These are phyloP conservation scores for Carcina quercana DNA, from an alignment of 2,888 invertebrate genomes.

Conservation along the genomic window DNA sequence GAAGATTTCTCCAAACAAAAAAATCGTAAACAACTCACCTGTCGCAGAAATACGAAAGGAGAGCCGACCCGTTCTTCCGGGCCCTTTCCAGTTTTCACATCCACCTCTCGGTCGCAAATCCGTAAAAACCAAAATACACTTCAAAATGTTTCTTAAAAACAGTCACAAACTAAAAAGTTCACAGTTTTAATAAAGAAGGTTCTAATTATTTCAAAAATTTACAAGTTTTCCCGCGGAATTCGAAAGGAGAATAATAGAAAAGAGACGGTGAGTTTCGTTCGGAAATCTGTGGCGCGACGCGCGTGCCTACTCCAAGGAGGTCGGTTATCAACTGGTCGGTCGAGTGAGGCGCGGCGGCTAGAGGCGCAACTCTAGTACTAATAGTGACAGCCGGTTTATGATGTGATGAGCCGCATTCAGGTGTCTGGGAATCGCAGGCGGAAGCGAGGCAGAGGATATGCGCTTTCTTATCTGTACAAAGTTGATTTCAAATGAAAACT, in stretches of 20 bases:
- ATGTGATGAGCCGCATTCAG: conserved; percentile 8
- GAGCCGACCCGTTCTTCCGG: conserved; percentile 49
- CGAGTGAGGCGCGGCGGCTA: conserved; percentile 44
- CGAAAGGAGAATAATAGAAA: conserved; percentile 1
- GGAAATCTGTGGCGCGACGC: conserved; percentile 17
- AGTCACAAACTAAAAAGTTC: conserved; percentile 21
- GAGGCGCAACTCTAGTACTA: conserved; percentile 14
- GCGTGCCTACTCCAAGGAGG: conserved; percentile 45
- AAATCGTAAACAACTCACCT: conserved; percentile 39
- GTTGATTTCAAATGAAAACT: no score
- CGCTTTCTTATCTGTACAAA: no score
- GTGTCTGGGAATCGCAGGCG: conserved; percentile 7
- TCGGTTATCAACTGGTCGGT: conserved; percentile 55
- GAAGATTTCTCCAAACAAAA: no score
- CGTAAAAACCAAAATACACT: conserved; percentile 15
- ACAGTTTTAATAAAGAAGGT: conserved; percentile 10
- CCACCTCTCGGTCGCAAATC: conserved; percentile 23
- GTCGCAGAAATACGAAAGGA: conserved; percentile 43
- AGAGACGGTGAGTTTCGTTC: conserved; percentile 9
- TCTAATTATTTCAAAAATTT: conserved; percentile 20
- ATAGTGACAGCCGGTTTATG: conserved; percentile 10
- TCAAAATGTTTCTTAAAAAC: conserved; percentile 13
- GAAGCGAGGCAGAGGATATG: no score
- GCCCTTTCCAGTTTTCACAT: conserved; percentile 50
- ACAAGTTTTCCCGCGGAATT: conserved; percentile 6